Percentiles rank a stretch among this genome's conserved stretches.
Conservation (phyloP, 2,797 vertebrate species). For the Anniella stebbinsi region DNA sequence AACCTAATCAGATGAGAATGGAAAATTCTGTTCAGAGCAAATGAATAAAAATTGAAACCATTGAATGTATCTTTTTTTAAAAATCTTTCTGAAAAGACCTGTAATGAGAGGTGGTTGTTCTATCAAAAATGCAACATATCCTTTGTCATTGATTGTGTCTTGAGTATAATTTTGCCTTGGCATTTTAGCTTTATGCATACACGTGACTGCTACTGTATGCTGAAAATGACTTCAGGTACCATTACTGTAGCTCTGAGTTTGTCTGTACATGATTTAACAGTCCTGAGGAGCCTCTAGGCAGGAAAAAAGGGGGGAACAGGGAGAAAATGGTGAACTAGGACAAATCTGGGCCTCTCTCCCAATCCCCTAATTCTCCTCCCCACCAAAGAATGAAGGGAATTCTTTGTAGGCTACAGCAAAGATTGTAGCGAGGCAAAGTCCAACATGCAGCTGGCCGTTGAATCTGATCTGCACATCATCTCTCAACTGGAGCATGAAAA, state of each 20-base stretch:
- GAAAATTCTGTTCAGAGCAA: neutral
- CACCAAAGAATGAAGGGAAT: conserved; percentile 65
- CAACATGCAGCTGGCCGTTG: conserved; percentile 29
- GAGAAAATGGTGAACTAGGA: accelerated
- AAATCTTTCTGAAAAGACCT: neutral
- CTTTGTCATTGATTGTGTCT: conserved; percentile 1
- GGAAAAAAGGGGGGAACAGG: neutral
- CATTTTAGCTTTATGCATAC: neutral
- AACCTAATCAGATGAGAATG: neutral
- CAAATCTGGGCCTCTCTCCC: conserved; percentile 20
- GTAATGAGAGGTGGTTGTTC: neutral
- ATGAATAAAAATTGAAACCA: neutral
- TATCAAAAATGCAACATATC: neutral
- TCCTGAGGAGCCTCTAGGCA: neutral
- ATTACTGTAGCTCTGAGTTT: accelerated
- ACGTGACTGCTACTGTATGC: neutral
- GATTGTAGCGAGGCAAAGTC: conserved; percentile 21
- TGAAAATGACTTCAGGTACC: neutral
- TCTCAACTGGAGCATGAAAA: conserved; percentile 9
- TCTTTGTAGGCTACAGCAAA: conserved; percentile 23
- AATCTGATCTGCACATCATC: conserved; percentile 6
- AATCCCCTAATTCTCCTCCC: neutral
- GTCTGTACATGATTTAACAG: neutral
- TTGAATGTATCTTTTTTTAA: neutral
- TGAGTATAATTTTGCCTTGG: neutral